These are phyloP conservation scores for Pterocles orientalis DNA, from an alignment of 2,113 vertebrate species.

Conservation along the genomic window DNA sequence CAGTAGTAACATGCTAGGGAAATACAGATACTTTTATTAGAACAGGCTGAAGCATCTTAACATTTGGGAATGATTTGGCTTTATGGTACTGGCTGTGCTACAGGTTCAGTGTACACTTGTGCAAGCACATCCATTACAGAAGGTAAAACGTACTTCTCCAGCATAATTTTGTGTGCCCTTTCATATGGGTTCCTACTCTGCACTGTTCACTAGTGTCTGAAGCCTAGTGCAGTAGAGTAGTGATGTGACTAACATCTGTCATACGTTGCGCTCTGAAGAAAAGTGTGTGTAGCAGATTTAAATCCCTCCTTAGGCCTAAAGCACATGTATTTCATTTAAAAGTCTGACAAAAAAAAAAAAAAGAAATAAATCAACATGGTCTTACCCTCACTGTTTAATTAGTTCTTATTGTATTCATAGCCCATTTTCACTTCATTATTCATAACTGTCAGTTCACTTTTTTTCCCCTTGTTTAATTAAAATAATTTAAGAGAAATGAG, in stretches of 20 bases:
- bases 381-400: conserved; percentile 55
- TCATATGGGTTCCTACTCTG: neutral
- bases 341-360: neutral
- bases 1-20: neutral
- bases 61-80: conserved; percentile 21
- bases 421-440: conserved; percentile 52
- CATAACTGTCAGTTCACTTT: conserved; percentile 31
- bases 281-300: conserved; percentile 49
- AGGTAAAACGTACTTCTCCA: neutral
- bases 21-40: neutral
- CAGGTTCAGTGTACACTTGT: neutral
- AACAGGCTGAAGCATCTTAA: neutral
- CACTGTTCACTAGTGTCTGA: neutral
- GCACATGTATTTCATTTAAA: conserved; percentile 63
- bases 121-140: neutral
- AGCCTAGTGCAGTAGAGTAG: neutral
- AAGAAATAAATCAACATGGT: neutral
- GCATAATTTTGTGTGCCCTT: neutral
- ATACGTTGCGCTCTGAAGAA: neutral
- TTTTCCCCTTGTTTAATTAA: conserved; percentile 42
- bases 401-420: conserved; percentile 50
- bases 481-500: conserved; percentile 42
- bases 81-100: neutral
- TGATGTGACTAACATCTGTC: conserved; percentile 42
- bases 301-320: neutral